Conservation (phyloP, 2,797 vertebrate species). For the Squalus acanthias region DNA sequence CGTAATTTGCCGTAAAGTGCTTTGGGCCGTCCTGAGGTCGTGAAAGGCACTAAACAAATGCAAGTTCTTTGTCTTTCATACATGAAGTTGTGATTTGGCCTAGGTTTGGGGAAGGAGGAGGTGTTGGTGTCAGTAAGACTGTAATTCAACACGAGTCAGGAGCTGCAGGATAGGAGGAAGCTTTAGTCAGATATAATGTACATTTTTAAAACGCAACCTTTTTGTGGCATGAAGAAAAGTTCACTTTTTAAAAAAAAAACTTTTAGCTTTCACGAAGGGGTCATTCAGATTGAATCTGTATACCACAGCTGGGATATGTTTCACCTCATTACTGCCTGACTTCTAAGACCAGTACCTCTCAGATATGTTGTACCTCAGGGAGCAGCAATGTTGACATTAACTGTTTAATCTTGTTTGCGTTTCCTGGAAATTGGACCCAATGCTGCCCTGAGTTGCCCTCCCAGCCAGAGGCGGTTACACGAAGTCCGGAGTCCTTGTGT, state of each 20-base stretch:
- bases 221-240: not conserved
- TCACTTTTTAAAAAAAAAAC: not conserved
- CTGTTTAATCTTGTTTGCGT: slow-evolving; percentile 9
- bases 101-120: not conserved
- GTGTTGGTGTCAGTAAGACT: not conserved
- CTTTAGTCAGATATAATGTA: not conserved
- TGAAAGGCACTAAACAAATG: not conserved
- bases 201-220: not conserved
- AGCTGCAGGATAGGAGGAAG: not conserved
- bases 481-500: not conserved
- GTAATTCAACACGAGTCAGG: not conserved
- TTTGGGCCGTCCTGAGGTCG: not conserved
- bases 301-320: slow-evolving; percentile 22
- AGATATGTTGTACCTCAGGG: not conserved
- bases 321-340: slow-evolving; percentile 18
- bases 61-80: not conserved
- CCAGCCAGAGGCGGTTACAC: not conserved
- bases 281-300: not conserved
- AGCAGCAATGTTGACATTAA: slow-evolving; percentile 30
- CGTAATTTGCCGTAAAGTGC: not conserved
- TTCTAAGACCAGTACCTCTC: not conserved
- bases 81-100: not conserved
- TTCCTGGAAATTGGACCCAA: slow-evolving; percentile 6
- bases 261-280: not conserved
- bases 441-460: slow-evolving; percentile 2